A percentile compares a stretch with the other conserved stretches of the same genome.
Evolutionary conservation across 1,140 invertebrate species (phyloP).

Genomic region (Rhizoglyphus robini): DNA sequence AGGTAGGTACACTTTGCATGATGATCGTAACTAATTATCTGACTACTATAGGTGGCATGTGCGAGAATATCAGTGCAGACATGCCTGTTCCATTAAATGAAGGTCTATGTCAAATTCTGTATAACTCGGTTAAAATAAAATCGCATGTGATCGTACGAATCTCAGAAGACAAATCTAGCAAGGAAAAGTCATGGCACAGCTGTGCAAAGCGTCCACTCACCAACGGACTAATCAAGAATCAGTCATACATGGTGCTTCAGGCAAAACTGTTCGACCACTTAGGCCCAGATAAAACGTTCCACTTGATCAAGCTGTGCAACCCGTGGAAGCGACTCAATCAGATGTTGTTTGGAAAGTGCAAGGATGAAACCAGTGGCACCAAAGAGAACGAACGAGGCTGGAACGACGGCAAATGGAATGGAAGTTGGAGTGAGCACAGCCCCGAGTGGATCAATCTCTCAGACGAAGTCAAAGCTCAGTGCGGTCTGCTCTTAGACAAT

Average conservation of each 20-base stretch:
- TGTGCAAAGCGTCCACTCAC: too few species aligned
- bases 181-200: not conserved
- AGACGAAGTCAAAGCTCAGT: not conserved
- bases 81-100: not conserved
- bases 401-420: conserved; percentile 4
- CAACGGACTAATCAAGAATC: conserved; percentile 4
- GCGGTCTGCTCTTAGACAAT: not conserved
- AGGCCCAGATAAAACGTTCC: not conserved
- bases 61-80: not conserved
- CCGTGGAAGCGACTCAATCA: conserved; percentile 2
- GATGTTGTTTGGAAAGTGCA: not conserved
- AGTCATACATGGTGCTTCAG: not conserved
- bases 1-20: not conserved
- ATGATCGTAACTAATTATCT: not conserved
- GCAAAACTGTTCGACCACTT: not conserved
- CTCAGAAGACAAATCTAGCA: not conserved
- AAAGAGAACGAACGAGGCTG: not conserved
- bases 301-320: conserved; percentile 2
- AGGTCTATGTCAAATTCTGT: not conserved
- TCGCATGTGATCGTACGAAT: not conserved
- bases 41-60: not conserved
- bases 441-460: conserved; percentile 1
- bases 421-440: not conserved
- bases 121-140: not conserved
- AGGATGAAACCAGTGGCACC: not conserved